Evolutionary conservation across 1,140 invertebrate genomes (phyloP), one percentile per base, ranked within the genome.

Genomic region (Heliconius congener): DNA sequence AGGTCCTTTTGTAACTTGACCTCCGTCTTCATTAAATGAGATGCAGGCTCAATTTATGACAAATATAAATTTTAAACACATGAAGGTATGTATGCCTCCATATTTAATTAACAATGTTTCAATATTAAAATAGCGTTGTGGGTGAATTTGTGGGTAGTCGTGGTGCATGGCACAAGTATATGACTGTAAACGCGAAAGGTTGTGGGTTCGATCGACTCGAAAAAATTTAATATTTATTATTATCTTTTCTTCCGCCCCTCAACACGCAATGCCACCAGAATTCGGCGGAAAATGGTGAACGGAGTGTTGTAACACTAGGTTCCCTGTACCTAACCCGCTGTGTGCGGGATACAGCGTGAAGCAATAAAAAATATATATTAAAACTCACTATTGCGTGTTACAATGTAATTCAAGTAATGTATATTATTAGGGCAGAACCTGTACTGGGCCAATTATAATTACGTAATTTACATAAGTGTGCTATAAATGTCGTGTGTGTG

Each of bases 381-480:
- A 66, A 66, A 30, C 11, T 13, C 27, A 27, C 60, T 16, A 66
- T 66, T 30, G 60, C 60, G 27, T 66, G 60, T 66, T 66, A 66
- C 27, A 27, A 66, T 30, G 60, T 66, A 66, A 66, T 66, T 13
- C 1, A 5, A 27, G 27, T 66, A 66, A 66, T 16, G 9, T 66
- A 30, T 16, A 66, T 66, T 66, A 66, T 66, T 66, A 6, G 60
- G 60, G 19, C 60, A 66, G 27, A 66, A 66, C 23, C 60, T 11
- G 60, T 60, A 27, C 60, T 30, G 8, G 57, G 23, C 11, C 60
- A 66, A 66, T 66, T 66, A 66, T 66, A 66, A 66, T 30, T 66
- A 66, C 27, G 27, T 66, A 66, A 66, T 66, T 66, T 66, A 66
- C 23, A 66, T 66, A 66, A 66, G 60, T 66, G n/a, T 23, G n/a